phyloP scores from a whole-genome alignment of 2,888 invertebrate genomes.

The Pammene aurita region DNA sequence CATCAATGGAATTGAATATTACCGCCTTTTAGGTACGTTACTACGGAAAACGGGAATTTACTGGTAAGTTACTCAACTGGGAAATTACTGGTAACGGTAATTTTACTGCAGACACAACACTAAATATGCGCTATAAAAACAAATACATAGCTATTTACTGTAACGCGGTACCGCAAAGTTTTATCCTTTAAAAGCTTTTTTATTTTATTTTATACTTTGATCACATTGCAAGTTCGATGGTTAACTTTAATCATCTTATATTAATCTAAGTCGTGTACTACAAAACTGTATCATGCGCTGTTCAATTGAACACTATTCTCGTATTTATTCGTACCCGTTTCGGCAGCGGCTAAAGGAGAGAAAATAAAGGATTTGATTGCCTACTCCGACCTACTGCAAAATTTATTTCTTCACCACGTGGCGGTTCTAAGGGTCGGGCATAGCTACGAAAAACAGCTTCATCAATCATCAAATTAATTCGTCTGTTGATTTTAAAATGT shows the following conservation, averaged over 20 bases:
- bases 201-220: not conserved
- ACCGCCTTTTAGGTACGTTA: no score
- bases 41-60: no score
- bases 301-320: not conserved
- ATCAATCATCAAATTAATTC: not conserved
- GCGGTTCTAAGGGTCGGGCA: slow-evolving; percentile 19
- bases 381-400: slow-evolving; percentile 41
- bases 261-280: not conserved
- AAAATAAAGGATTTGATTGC: slow-evolving; percentile 42
- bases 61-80: no score
- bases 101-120: no score
- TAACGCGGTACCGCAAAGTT: no score
- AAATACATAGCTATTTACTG: no score
- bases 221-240: not conserved
- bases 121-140: no score
- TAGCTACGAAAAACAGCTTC: slow-evolving; percentile 2
- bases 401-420: slow-evolving; percentile 39
- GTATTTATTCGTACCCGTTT: slow-evolving; percentile 31
- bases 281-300: not conserved
- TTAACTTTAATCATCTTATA: no score
- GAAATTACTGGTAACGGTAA: no score
- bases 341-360: slow-evolving; percentile 17
- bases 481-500: no score
- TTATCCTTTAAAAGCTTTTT: no score
- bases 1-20: no score